Evolutionary conservation across 2,888 invertebrate species (phyloP), one percentile per base, ranked within the genome.

Genomic region (Hesperia comma): DNA sequence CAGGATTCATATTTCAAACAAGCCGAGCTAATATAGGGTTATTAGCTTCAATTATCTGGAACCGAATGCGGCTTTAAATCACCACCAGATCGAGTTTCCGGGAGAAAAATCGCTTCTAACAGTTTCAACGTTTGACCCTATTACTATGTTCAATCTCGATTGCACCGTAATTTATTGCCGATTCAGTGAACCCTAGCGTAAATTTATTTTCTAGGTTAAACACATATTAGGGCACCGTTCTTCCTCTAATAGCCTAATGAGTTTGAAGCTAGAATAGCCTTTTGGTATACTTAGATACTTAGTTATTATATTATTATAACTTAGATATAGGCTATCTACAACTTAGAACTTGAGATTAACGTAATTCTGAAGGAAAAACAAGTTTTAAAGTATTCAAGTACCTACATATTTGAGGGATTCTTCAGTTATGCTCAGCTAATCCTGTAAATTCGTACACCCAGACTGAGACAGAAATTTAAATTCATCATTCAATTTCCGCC

Each of bases 151-250:
- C 17, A 33, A 46, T 63, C 56, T 40, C 56, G 63, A 63, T 63
- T 56, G 49, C 12, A 51, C 15, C 37, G 49, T 63, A 21, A 63
- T 63, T 57, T 63, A 63, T 63, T 63, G 56, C 33, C 53, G 55
- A 56, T 56, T 49, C 63, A 15, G 40, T 49, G 40, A 58, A 51
- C 53, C 56, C 51, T 64, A 64, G 51, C 57, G 64, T 53, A 51
- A 64, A 64, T 64, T 58, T 57, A 53, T 58, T 58, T 53, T 64
- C 40, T 63, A 51, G 63, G 57, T 57, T 63, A 63, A 63, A 57
- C 51, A 21, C 40, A 63, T 57, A 57, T 63, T 57, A 56, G 46
- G 63, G 21, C 19, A 54, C 15, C n/a, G n/a, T 32, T n/a, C 43
- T 17, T 46, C 17, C 17, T 17, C 17, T 37, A 37, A 33, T 55